Conservation (phyloP, 2,113 vertebrate species). For the Australoheros scitulus region DNA sequence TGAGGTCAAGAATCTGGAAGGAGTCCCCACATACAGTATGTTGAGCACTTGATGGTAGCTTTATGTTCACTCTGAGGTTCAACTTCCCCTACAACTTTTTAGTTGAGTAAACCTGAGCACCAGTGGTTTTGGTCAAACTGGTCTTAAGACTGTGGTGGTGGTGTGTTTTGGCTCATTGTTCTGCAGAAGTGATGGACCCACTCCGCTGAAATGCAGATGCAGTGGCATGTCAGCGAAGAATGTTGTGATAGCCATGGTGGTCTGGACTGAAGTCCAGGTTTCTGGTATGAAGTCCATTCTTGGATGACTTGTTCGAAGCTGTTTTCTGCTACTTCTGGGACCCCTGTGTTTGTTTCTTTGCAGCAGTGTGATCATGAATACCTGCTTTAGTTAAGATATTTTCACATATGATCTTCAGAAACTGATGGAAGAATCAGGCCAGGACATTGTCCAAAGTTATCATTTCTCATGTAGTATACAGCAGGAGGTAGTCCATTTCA, state of each 20-base stretch:
- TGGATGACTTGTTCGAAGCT: background rate
- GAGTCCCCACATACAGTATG: background rate
- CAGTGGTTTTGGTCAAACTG: background rate
- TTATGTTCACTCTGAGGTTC: background rate
- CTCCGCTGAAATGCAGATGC: background rate
- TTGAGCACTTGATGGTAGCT: background rate
- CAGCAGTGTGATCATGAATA: background rate
- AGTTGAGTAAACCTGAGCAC: background rate
- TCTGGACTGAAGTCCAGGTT: background rate
- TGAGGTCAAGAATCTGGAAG: background rate
- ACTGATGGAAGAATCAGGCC: background rate
- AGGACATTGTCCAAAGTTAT: background rate
- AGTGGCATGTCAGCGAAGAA: background rate
- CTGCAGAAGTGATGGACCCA: background rate
- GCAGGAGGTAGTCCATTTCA: background rate
- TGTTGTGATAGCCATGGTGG: conserved; percentile 1
- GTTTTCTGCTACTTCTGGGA: background rate
- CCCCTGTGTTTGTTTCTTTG: background rate
- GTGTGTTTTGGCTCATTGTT: conserved; percentile 3
- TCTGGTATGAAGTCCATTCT: background rate
- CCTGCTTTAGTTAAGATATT: background rate
- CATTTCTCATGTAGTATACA: background rate
- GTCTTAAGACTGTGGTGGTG: background rate
- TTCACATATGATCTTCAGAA: background rate
- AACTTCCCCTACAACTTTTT: background rate